Evolutionary conservation across 2,797 vertebrate species (phyloP).

Genomic region (Myiotriccus ornatus): DNA sequence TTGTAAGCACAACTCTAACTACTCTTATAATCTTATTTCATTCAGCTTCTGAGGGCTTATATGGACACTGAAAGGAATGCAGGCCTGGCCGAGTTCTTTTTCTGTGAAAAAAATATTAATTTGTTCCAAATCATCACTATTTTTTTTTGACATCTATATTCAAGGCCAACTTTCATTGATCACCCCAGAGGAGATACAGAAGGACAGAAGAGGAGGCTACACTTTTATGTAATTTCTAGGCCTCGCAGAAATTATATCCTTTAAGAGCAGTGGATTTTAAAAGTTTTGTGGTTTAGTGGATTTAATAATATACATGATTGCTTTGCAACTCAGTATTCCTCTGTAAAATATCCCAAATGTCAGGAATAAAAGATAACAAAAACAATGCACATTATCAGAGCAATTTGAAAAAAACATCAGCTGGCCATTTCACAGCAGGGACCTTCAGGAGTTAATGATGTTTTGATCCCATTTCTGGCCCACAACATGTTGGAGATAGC

Average conservation of each 20-base stretch:
- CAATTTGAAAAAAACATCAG: background rate
- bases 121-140: background rate
- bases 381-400: background rate
- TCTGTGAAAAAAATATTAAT: background rate
- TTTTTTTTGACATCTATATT: background rate
- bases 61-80: background rate
- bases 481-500: background rate
- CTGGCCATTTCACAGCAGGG: background rate
- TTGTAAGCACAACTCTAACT: conserved; percentile 3
- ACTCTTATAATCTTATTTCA: conserved; percentile 15
- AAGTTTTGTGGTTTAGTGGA: background rate
- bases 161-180: background rate
- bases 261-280: background rate
- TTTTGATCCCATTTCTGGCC: background rate
- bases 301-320: background rate
- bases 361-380: background rate
- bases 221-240: background rate
- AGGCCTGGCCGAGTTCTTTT: background rate
- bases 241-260: background rate
- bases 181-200: background rate
- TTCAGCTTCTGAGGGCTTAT: background rate
- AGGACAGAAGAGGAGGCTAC: background rate
- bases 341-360: background rate
- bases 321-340: background rate
- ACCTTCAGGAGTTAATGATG: background rate